These are phyloP conservation scores for Delichon dasypus DNA, from an alignment of 2,797 vertebrate species.

Conservation along the genomic window DNA sequence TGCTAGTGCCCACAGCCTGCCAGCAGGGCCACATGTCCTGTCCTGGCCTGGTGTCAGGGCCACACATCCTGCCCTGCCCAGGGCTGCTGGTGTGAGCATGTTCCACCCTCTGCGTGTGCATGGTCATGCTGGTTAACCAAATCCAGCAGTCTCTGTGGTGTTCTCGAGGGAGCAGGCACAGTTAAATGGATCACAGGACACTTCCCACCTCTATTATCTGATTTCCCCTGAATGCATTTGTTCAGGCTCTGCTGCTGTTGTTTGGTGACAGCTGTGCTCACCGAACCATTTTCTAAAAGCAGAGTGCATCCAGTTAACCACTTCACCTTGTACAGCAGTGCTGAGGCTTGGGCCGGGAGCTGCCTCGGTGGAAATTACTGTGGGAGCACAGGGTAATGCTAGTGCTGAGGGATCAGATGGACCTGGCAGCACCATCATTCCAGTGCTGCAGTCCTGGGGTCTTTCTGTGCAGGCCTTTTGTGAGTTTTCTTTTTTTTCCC, in stretches of 20 bases:
- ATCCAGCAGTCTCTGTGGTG: not conserved
- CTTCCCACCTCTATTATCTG: constrained; percentile 56
- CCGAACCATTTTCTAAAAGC: constrained; percentile 43
- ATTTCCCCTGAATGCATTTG: constrained; percentile 34
- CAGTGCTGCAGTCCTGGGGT: not conserved
- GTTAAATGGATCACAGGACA: constrained; percentile 61
- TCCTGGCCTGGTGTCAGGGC: not conserved
- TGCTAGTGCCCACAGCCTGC: not conserved
- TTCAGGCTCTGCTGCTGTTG: constrained; percentile 23
- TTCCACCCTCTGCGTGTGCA: not conserved
- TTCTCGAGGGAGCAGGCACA: constrained; percentile 27
- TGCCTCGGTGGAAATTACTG: not conserved
- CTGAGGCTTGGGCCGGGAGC: not conserved
- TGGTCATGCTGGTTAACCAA: not conserved
- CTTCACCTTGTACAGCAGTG: not conserved
- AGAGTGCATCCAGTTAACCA: constrained; percentile 19
- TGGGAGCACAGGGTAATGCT: not conserved
- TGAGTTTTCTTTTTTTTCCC: not conserved
- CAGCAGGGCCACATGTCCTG: not conserved
- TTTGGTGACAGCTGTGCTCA: constrained; percentile 66
- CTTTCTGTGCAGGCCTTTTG: not conserved
- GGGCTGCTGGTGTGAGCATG: not conserved
- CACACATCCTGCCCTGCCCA: not conserved
- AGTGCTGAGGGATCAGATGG: not conserved
- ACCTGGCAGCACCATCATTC: not conserved